These are phyloP conservation scores for Sardina pilchardus DNA, from an alignment of 2,113 vertebrate species.

Conservation along the genomic window DNA sequence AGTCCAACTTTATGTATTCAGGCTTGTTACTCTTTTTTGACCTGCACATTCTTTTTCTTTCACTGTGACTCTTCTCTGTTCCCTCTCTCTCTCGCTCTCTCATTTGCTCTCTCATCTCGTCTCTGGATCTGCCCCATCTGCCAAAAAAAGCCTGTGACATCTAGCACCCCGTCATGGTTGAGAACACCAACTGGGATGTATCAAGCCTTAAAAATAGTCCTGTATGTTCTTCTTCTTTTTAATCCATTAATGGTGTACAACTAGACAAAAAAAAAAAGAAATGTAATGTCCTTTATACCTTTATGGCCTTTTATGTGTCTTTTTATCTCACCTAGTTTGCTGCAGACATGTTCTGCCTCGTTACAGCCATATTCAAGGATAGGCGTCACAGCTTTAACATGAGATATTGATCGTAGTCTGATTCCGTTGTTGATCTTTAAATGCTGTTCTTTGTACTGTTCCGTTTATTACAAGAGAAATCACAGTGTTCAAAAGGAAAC, in stretches of 20 bases:
- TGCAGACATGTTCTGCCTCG: constrained; percentile 48
- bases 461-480: constrained; percentile 21
- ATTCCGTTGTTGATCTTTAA: neutral
- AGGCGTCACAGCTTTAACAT: constrained; percentile 65
- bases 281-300: constrained; percentile 70
- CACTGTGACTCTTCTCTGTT: neutral
- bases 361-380: constrained; percentile 70
- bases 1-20: constrained; percentile 81
- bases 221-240: constrained; percentile 67
- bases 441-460: constrained; percentile 13
- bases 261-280: constrained; percentile 60
- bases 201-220: constrained; percentile 69
- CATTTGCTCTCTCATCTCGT: constrained; percentile 18
- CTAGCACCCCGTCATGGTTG: neutral
- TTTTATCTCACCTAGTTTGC: constrained; percentile 69
- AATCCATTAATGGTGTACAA: constrained; percentile 74
- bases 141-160: neutral
- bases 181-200: constrained; percentile 53
- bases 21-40: constrained; percentile 65
- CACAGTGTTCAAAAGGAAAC: constrained; percentile 31
- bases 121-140: neutral
- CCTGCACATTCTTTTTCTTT: constrained; percentile 59
- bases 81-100: constrained; percentile 29
- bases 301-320: constrained; percentile 73
- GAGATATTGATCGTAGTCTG: constrained; percentile 29